Evolutionary conservation across 2,797 vertebrate genomes (phyloP).

Genomic region (Leucoraja ocellata): DNA sequence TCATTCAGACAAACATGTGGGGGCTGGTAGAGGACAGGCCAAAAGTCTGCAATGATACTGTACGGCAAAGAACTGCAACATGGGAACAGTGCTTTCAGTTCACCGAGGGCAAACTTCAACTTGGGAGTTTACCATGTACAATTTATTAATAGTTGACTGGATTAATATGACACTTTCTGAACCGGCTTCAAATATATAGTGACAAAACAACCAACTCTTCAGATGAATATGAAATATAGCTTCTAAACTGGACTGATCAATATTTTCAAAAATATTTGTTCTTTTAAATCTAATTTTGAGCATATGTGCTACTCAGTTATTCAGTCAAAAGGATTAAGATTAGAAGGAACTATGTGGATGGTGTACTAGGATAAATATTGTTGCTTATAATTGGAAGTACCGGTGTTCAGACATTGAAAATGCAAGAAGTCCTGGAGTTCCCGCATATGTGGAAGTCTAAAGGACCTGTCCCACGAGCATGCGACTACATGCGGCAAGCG

Average conservation of each 20-base stretch:
- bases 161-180: constrained; percentile 15
- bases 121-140: not conserved
- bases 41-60: constrained; percentile 22
- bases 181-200: constrained; percentile 12
- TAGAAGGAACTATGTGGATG: too few relatives aligned
- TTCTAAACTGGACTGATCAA: not conserved
- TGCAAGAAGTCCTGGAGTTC: too few relatives aligned
- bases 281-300: not conserved
- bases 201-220: not conserved
- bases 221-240: not conserved
- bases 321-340: too few relatives aligned
- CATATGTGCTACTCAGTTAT: too few relatives aligned
- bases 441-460: too few relatives aligned
- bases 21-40: constrained; percentile 19
- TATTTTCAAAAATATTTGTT: not conserved
- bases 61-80: constrained; percentile 25
- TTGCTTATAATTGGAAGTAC: too few relatives aligned
- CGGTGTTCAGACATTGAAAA: too few relatives aligned
- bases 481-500: too few relatives aligned
- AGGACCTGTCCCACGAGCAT: too few relatives aligned
- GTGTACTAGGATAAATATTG: too few relatives aligned
- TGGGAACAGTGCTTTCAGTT: constrained; percentile 28
- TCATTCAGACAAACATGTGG: constrained; percentile 31
- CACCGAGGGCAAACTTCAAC: constrained; percentile 17
- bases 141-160: constrained; percentile 22